Evolutionary conservation across 2,113 vertebrate genomes (phyloP), one percentile per base, ranked within the genome.

Genomic region (Acanthochromis polyacanthus): DNA sequence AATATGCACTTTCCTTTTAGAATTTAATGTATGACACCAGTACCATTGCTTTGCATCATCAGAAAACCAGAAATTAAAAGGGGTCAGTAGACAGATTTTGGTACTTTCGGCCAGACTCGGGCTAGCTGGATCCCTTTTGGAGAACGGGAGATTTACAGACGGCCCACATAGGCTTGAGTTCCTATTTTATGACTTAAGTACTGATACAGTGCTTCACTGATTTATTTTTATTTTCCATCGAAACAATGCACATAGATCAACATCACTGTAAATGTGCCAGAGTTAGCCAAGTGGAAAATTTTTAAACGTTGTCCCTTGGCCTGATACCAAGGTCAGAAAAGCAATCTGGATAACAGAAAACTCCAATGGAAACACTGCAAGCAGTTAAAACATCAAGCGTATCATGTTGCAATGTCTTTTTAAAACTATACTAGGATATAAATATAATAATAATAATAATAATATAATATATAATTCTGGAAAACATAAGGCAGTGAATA

Each of bases 231-330:
- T 58, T 15, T 25, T 55, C 11, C 14, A 36, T 38, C 43, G 30
- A 8, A 56, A 57, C 52, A 50, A 57, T 20, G 45, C 46, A 52
- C 36, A 53, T 53, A 55, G 22, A 56, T 50, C 25, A 70, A 4
- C 28, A 62, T 32, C 1, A 16, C 14, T 55, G 15, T 23, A 17
- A 30, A 74, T 23, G 12, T 32, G 32, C 23, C 30, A 25, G 16
- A 20, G 63, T 23, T 52, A 30, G 30, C 43, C 14, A 32, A 53
- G n/a, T 46, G 36, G 32, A 60, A 53, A 2, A 14, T 53, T 53
- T 60, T 23, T 10, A 23, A 62, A 51, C 16, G 48, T 51, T 62
- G 10, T 67, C 30, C 23, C 16, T 53, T 10, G 8, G 58, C 38
- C 19, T 23, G 36, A 77, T 68, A 16, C 5, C 19, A 12, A 28